These are phyloP conservation scores for Lathronympha strigana DNA, from an alignment of 2,888 invertebrate species.

Conservation along the genomic window DNA sequence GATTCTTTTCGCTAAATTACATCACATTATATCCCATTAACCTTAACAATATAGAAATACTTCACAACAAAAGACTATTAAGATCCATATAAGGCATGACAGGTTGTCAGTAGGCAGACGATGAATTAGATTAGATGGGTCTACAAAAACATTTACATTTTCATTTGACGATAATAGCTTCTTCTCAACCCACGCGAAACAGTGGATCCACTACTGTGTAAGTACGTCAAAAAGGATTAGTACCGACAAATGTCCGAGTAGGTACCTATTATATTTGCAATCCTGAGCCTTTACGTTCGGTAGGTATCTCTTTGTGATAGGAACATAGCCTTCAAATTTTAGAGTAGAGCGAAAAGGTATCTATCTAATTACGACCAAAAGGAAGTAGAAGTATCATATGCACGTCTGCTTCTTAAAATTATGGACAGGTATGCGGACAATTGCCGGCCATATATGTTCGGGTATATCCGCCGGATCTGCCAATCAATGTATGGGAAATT, in stretches of 20 bases:
- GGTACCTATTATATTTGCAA: neutral
- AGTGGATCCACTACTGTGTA: neutral
- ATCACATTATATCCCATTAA: slow-evolving; percentile 8
- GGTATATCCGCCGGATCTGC: too few species aligned
- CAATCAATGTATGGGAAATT: too few species aligned
- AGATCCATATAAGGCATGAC: slow-evolving; percentile 31
- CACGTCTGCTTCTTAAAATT: too few species aligned
- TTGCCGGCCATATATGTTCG: too few species aligned
- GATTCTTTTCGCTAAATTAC: slow-evolving; percentile 2
- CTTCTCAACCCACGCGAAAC: slow-evolving; percentile 19
- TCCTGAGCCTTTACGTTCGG: too few species aligned
- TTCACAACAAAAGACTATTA: slow-evolving; percentile 26
- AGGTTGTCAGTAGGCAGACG: slow-evolving; percentile 36
- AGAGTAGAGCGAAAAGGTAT: too few species aligned
- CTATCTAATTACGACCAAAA: too few species aligned
- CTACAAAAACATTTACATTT: slow-evolving; percentile 37
- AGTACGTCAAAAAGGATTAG: neutral
- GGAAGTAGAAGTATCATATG: too few species aligned
- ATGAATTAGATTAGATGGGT: slow-evolving; percentile 39
- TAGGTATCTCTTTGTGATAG: too few species aligned
- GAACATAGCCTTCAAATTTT: too few species aligned
- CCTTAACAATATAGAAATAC: slow-evolving; percentile 12
- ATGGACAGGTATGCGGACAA: too few species aligned
- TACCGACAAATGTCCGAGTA: neutral
- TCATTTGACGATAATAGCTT: slow-evolving; percentile 29